These are phyloP conservation scores for Nasonia longicornis DNA, from an alignment of 1,140 invertebrate genomes.

Conservation along the genomic window DNA sequence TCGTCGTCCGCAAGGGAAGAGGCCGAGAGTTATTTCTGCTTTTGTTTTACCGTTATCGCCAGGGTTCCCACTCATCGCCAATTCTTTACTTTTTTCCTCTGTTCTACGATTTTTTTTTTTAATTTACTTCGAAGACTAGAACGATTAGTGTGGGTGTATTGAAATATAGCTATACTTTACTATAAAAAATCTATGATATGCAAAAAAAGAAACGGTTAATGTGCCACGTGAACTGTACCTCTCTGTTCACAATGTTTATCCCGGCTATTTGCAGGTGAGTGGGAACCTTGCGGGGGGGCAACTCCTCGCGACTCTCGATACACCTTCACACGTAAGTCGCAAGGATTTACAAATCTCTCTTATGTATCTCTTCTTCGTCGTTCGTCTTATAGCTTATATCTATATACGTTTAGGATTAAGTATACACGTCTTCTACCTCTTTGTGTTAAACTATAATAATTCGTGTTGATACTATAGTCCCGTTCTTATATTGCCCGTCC, in stretches of 20 bases:
- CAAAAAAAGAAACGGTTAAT: not conserved
- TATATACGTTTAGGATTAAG: not conserved
- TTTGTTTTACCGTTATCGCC: conserved; percentile 51
- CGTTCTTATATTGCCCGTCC: not conserved
- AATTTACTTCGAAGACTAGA: not conserved
- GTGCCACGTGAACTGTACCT: not conserved
- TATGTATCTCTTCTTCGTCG: conserved; percentile 39
- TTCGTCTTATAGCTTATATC: conserved; percentile 17
- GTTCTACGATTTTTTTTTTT: conserved; percentile 24
- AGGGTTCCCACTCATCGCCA: conserved; percentile 67
- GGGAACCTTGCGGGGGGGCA: conserved; percentile 67
- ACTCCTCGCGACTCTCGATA: conserved; percentile 65
- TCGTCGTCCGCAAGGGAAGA: conserved; percentile 25
- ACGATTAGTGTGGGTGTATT: not conserved
- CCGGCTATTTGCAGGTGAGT: conserved; percentile 69
- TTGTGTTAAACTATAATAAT: not conserved
- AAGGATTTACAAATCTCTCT: conserved; percentile 48
- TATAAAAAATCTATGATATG: not conserved
- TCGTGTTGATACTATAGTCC: not conserved
- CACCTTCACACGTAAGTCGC: conserved; percentile 67
- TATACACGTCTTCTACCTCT: not conserved
- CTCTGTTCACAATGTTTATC: conserved; percentile 65
- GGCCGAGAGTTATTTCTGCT: conserved; percentile 34
- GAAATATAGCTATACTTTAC: not conserved
- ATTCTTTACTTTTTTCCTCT: conserved; percentile 37